These are phyloP conservation scores for Hypolimnas misippus DNA, from an alignment of 2,888 invertebrate genomes.

Conservation along the genomic window DNA sequence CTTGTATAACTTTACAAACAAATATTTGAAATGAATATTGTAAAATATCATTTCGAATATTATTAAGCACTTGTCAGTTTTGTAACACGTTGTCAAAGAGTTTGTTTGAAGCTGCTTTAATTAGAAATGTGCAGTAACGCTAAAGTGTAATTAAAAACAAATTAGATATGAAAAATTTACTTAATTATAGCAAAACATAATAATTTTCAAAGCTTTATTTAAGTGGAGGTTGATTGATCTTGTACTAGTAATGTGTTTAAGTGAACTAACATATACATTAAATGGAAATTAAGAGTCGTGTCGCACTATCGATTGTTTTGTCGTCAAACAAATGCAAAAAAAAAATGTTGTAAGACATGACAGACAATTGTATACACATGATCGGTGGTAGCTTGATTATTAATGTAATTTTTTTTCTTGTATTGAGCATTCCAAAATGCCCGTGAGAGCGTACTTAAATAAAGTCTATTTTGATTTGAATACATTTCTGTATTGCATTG, in stretches of 20 bases:
- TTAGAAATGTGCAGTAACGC: conserved; percentile 43
- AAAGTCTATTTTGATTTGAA: too few species aligned
- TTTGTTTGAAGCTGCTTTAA: conserved; percentile 46
- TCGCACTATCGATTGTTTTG: background rate
- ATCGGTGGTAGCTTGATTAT: too few species aligned
- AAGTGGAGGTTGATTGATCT: conserved; percentile 14
- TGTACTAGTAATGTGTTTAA: background rate
- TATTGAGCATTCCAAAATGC: too few species aligned
- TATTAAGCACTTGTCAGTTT: background rate
- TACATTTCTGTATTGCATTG: too few species aligned
- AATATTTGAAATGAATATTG: too few species aligned
- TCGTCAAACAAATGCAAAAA: too few species aligned
- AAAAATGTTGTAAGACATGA: too few species aligned
- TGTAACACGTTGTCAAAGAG: conserved; percentile 41
- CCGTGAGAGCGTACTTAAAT: too few species aligned
- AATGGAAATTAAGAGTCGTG: background rate
- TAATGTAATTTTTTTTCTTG: too few species aligned
- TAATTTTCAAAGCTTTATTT: conserved; percentile 15
- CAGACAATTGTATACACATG: too few species aligned
- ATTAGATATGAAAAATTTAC: conserved; percentile 44
- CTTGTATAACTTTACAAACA: too few species aligned
- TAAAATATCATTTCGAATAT: background rate
- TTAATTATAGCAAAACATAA: conserved; percentile 39
- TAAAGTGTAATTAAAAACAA: conserved; percentile 46
- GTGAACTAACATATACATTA: background rate